Evolutionary conservation across 23 tunicate species (phyloP), one percentile per base, ranked within the genome.

Genomic region (Phallusia fumigata): DNA sequence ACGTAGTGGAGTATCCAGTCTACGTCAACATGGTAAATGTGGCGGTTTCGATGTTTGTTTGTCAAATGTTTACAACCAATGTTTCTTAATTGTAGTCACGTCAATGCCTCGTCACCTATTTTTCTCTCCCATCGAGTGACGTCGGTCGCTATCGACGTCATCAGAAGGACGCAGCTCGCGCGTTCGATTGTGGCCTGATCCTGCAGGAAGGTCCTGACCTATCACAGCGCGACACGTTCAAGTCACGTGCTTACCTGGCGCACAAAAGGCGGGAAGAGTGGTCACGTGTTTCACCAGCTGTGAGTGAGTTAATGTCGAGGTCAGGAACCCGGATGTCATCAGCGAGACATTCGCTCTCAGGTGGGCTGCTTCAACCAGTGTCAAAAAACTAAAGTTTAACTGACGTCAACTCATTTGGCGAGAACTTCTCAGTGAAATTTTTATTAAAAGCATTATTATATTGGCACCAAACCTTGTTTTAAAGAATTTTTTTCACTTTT

Each of bases 281-380:
- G 91, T 83, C 90, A 74, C 88, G 85, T 51, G 91, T 92, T 40
- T 83, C 97, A 24, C 97, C 97, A 0, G 97, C 85, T 34, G 91
- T 92, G 15, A 92, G 97, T 51, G 97, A 92, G 31, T 72, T 92
- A 65, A 87, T 92, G 97, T 92, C 97, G 52, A 84, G 97, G 31
- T 92, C 97, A 30, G 97, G 87, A 26, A 92, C 97, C 79, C 82
- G 97, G 80, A 75, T 92, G 97, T 92, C 97, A 12, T 92, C 97
- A 0, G 73, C 85, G 26, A 77, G 64, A 19, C 84, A 80, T 72
- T 87, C 90, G 32, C 50, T 87, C 32, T 84, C 97, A 34, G 97
- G 97, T 92, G 19, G 30, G 52, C 76, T 19, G 75, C n/a, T n/a
- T n/a, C n/a, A n/a, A n/a, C n/a, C n/a, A n/a, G n/a, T n/a, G n/a